phyloP scores from a whole-genome alignment of 2,113 vertebrate species.

The Daubentonia madagascariensis region DNA sequence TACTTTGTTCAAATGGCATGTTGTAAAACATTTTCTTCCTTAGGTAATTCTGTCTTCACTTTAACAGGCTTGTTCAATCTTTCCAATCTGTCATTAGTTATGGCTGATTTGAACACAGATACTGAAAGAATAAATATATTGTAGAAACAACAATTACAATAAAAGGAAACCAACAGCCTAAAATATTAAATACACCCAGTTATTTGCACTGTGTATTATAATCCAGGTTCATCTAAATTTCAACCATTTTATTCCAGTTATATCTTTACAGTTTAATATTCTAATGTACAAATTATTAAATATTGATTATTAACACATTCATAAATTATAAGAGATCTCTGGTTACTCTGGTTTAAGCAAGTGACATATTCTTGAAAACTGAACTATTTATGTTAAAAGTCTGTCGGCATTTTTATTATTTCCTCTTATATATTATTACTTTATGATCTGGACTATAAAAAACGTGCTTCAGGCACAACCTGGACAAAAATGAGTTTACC shows the following conservation, averaged over 20 bases:
- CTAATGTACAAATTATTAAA: neutral
- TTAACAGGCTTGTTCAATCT: neutral
- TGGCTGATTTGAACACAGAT: neutral
- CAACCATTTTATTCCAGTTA: neutral
- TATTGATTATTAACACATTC: neutral
- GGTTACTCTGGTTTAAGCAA: conserved; percentile 34
- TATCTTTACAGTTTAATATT: conserved; percentile 15
- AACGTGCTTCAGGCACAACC: neutral
- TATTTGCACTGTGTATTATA: neutral
- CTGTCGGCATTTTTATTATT: conserved; percentile 30
- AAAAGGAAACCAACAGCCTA: neutral
- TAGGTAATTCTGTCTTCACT: neutral
- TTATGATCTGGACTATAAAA: conserved; percentile 42
- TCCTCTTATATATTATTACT: conserved; percentile 49
- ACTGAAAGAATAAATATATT: neutral
- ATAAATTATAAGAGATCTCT: neutral
- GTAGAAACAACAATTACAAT: neutral
- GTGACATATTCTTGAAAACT: neutral
- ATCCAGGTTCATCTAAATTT: neutral
- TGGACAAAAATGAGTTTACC: conserved; percentile 28
- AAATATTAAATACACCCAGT: neutral
- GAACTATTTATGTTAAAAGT: conserved; percentile 27
- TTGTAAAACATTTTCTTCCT: neutral
- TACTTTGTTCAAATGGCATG: neutral
- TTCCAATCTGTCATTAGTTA: neutral